Conservation (phyloP, 1,140 invertebrate genomes). For the Lordiphosa mommai region DNA sequence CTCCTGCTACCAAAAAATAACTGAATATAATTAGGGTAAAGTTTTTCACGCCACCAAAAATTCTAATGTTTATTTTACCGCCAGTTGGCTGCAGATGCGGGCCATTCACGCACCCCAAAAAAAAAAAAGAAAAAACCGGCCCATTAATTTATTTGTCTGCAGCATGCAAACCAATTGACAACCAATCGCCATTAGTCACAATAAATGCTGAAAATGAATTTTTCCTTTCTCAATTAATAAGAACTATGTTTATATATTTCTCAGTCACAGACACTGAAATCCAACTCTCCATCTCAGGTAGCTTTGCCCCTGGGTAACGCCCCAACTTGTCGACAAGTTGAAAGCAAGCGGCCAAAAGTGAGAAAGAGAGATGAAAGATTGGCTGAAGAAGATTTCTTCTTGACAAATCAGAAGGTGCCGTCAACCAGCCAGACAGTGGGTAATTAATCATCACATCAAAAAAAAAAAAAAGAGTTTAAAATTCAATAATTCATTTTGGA, state of each 20-base stretch:
- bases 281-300: conserved; percentile 25
- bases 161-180: conserved; percentile 78
- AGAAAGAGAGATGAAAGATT: neutral
- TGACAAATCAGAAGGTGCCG: conserved; percentile 39
- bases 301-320: conserved; percentile 29
- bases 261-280: conserved; percentile 25
- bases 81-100: conserved; percentile 59
- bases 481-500: no score
- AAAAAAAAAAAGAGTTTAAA: neutral
- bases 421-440: conserved; percentile 7
- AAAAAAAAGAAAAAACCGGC: neutral
- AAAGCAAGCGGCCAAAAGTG: neutral
- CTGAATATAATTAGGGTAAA: conserved; percentile 12
- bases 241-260: neutral
- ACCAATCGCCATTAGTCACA: conserved; percentile 75
- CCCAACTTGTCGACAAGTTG: conserved; percentile 33
- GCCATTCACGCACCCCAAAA: conserved; percentile 9
- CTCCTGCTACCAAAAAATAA: conserved; percentile 37
- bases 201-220: conserved; percentile 60
- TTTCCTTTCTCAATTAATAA: conserved; percentile 12
- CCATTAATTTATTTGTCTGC: conserved; percentile 77
- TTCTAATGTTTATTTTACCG: conserved; percentile 42
- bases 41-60: conserved; percentile 40
- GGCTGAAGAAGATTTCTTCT: neutral
- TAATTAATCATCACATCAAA: neutral